Conservation (phyloP, 2,113 vertebrate genomes). For the Hippocampus zosterae region DNA sequence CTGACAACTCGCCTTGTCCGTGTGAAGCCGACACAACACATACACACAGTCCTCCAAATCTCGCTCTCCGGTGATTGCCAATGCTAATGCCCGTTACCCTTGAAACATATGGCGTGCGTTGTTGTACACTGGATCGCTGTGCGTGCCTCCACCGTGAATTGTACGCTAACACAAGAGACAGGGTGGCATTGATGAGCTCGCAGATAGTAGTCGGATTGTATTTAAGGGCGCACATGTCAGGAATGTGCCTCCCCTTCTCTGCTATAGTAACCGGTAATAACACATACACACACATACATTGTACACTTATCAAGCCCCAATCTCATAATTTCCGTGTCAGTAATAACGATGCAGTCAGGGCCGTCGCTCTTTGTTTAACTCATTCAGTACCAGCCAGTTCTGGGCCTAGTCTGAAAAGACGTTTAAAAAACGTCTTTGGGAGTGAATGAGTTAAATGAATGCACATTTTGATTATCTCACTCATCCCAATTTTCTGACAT, state of each 20-base stretch:
- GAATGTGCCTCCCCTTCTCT: conserved; percentile 38
- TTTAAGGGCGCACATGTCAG: conserved; percentile 22
- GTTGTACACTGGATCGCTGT: conserved; percentile 11
- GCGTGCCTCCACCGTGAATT: background rate
- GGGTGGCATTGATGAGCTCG: conserved; percentile 9
- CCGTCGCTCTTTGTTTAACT: background rate
- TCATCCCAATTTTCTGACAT: conserved; percentile 1
- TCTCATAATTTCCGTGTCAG: background rate
- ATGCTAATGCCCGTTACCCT: conserved; percentile 18
- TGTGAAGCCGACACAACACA: conserved; percentile 8
- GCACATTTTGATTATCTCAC: background rate
- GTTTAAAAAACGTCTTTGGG: too few relatives aligned
- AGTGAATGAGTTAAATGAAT: too few relatives aligned
- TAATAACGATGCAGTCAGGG: background rate
- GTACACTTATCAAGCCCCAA: background rate
- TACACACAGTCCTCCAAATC: background rate
- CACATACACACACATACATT: conserved; percentile 3
- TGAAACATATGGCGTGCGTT: conserved; percentile 10
- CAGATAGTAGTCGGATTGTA: conserved; percentile 1
- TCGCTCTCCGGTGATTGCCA: conserved; percentile 16
- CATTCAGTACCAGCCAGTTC: too few relatives aligned
- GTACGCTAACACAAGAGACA: background rate
- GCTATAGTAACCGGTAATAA: conserved; percentile 10
- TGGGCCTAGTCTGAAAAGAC: too few relatives aligned
- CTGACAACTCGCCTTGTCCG: conserved; percentile 4